Base-by-base conservation (phyloP, 2,888 invertebrate genomes). In the Cheilosia variabilis region DNA sequence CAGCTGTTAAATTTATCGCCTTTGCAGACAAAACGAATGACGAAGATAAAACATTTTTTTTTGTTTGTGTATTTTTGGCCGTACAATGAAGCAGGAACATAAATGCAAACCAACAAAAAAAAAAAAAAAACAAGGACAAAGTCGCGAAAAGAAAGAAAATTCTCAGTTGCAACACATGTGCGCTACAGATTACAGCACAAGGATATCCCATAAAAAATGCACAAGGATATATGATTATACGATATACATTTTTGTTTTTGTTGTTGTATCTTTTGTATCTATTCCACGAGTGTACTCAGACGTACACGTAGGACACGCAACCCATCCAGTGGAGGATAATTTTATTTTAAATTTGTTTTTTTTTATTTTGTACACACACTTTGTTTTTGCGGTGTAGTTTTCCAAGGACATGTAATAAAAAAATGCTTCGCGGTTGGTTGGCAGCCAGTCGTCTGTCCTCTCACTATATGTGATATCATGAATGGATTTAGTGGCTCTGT, bases 1-100 rank as follows among this genome's bases (percentile, higher is more conserved):
- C 84, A 79, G 75, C 79, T 75, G 84, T 84, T 84, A 75, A 79
- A 84, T 84, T 75, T 84, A 84, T 84, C 73, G 84, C 75, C 55
- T 79, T 65, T 84, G 79, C 79, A 79, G 84, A 84, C 75, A 84
- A 84, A 84, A 84, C 75, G 71, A 75, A 84, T 69, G 79, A 84
- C 79, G 75, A 84, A 69, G 83, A 83, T 83, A 83, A 72, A 83
- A 83, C 66, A 37, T 37, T 37, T 9, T 13, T 34, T 37, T 37
- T 83, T 73, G 73, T 68, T 78, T 66, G 43, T 76, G 41, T 15
- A 58, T 58, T 22, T 66, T 72, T 78, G 78, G 83, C 72, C 62
- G 24, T 52, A 78, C 72, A 73, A 73, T 62, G 58, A 57, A 47
- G 24, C 19, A 34, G 9, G n/a, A 43, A 65, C 27, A 19, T 17